Evolutionary conservation across 2,888 invertebrate species (phyloP).

Genomic region (Mimumesa dahlbomi): DNA sequence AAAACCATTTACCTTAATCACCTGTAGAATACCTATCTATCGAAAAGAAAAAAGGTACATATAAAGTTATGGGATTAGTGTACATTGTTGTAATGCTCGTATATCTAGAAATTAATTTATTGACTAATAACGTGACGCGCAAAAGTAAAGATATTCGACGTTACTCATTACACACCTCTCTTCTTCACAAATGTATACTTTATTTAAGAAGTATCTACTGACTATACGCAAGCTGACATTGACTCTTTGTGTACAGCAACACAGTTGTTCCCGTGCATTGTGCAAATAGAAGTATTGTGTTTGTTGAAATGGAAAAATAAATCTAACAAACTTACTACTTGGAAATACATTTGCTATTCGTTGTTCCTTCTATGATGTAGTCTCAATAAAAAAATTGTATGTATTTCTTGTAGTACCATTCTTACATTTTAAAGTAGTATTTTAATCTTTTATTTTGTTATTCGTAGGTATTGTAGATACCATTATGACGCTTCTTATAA

Average conservation of each 20-base stretch:
- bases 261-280: slow-evolving; percentile 48
- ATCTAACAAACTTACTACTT: slow-evolving; percentile 43
- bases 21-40: slow-evolving; percentile 53
- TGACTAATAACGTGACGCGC: slow-evolving; percentile 62
- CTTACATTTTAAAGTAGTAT: too few species aligned
- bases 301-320: slow-evolving; percentile 59
- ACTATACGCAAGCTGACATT: slow-evolving; percentile 34
- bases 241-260: slow-evolving; percentile 35
- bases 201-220: slow-evolving; percentile 27
- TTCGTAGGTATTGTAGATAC: too few species aligned
- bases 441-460: too few species aligned
- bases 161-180: slow-evolving; percentile 41
- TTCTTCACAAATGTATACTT: slow-evolving; percentile 34
- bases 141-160: slow-evolving; percentile 52
- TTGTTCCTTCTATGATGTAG: too few species aligned
- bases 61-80: slow-evolving; percentile 56
- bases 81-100: slow-evolving; percentile 65
- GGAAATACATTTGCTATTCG: too few species aligned
- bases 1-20: slow-evolving; percentile 40
- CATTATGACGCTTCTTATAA: too few species aligned
- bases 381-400: too few species aligned
- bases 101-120: slow-evolving; percentile 64
- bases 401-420: too few species aligned
- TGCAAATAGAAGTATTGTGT: slow-evolving; percentile 53
- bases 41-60: slow-evolving; percentile 38